These are phyloP conservation scores for Pammene aurita DNA, from an alignment of 2,888 invertebrate species.

Conservation along the genomic window DNA sequence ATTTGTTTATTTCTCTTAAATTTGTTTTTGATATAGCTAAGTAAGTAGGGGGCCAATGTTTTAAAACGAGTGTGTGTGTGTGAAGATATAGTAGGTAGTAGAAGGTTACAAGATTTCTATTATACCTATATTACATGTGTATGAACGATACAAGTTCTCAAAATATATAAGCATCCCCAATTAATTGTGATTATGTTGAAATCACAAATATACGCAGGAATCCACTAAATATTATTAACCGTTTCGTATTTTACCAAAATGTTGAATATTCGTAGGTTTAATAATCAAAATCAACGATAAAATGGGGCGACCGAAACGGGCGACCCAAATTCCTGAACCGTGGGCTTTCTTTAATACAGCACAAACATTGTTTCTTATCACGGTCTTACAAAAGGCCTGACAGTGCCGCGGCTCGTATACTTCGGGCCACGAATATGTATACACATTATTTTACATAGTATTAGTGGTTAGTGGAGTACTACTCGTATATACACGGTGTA, in stretches of 20 bases:
- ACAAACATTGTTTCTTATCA: constrained; percentile 51
- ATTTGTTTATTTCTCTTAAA: background rate
- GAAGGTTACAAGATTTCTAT: no score
- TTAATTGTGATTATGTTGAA: no score
- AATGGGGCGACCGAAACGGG: constrained; percentile 37
- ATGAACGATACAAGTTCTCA: no score
- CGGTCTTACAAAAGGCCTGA: constrained; percentile 45
- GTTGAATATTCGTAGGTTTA: background rate
- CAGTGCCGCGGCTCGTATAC: constrained; percentile 12
- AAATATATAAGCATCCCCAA: no score
- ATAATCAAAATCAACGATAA: constrained; percentile 25
- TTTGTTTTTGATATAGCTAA: background rate
- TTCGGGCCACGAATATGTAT: constrained; percentile 23
- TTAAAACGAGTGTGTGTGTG: no score
- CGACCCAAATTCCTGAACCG: constrained; percentile 46
- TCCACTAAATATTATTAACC: background rate
- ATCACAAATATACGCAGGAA: no score
- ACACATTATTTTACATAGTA: background rate
- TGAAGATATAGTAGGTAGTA: no score
- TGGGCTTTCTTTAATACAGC: constrained; percentile 46
- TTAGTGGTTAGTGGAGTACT: no score
- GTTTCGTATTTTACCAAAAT: background rate
- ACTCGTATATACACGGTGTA: no score
- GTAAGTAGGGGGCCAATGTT: no score
- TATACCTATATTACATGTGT: no score